Percentiles rank a stretch among this genome's conserved stretches.
phyloP scores from a whole-genome alignment of 2,113 vertebrate genomes.

The Tringa solitaria region DNA sequence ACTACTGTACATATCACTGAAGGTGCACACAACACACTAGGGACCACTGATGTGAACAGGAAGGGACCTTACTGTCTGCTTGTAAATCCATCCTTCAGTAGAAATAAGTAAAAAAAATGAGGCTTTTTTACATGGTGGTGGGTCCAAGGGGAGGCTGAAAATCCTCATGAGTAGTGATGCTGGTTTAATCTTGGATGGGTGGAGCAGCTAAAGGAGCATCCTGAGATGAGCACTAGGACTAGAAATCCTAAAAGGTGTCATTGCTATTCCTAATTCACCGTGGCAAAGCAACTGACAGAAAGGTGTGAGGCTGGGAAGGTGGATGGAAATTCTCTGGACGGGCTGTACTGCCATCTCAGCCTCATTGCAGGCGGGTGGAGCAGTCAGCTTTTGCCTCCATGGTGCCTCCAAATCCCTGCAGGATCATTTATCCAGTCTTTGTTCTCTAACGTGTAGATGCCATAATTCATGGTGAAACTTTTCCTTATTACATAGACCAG shows the following conservation, averaged over 20 bases:
- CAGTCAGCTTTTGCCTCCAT: not conserved
- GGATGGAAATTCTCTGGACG: not conserved
- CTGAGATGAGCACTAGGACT: not conserved
- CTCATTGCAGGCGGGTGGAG: not conserved
- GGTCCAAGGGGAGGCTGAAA: not conserved
- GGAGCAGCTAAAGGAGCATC: not conserved
- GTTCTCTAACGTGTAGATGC: not conserved
- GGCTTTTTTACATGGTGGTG: not conserved
- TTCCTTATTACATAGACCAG: not conserved
- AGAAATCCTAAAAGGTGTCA: not conserved
- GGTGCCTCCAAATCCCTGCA: not conserved
- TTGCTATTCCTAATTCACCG: not conserved
- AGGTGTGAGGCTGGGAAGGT: not conserved
- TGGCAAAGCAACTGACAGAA: accelerated
- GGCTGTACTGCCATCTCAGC: not conserved
- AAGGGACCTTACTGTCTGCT: not conserved
- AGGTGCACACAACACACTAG: not conserved
- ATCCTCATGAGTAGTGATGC: not conserved
- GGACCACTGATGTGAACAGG: accelerated
- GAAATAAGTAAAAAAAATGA: not conserved
- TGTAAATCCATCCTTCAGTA: not conserved
- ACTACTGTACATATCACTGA: not conserved
- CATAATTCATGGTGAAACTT: not conserved
- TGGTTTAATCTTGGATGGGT: not conserved
- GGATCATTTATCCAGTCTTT: not conserved